These are phyloP conservation scores for Paragorgia papillata DNA, from an alignment of 92 coral and sea anemone genomes.

Conservation along the genomic window DNA sequence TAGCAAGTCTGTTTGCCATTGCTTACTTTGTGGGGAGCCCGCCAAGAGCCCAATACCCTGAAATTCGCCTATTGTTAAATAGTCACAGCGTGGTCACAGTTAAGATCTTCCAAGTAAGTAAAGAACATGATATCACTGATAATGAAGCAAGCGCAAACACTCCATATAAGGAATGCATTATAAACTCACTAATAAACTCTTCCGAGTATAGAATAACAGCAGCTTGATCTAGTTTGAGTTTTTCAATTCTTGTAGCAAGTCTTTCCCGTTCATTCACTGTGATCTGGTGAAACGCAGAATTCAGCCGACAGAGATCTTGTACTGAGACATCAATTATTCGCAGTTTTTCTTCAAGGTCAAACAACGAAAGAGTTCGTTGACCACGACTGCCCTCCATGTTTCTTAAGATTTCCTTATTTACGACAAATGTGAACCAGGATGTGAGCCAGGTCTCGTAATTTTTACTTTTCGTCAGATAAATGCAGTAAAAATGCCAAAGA, in stretches of 20 bases:
- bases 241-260: conserved; percentile 23
- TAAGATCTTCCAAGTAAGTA: conserved; percentile 18
- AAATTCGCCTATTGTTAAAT: too few species aligned
- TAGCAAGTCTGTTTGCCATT: too few species aligned
- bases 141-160: conserved; percentile 13
- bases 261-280: conserved; percentile 27
- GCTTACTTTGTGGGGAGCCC: too few species aligned
- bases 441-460: conserved; percentile 18
- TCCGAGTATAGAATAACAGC: conserved; percentile 23
- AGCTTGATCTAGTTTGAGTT: conserved; percentile 21
- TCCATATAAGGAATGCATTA: conserved; percentile 19
- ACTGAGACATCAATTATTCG: conserved; percentile 33
- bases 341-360: conserved; percentile 5
- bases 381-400: not conserved
- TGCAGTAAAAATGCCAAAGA: conserved; percentile 17
- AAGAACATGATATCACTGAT: conserved; percentile 14
- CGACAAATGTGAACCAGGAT: conserved; percentile 42
- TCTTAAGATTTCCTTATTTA: conserved; percentile 4
- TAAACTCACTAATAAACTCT: conserved; percentile 9
- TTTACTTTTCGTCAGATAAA: conserved; percentile 14
- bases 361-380: conserved; percentile 19
- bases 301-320: conserved; percentile 31
- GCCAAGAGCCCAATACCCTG: too few species aligned
- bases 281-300: conserved; percentile 19
- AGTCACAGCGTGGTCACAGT: too few species aligned